Evolutionary conservation across 2,113 vertebrate genomes (phyloP).

Genomic region (Excalfactoria chinensis): DNA sequence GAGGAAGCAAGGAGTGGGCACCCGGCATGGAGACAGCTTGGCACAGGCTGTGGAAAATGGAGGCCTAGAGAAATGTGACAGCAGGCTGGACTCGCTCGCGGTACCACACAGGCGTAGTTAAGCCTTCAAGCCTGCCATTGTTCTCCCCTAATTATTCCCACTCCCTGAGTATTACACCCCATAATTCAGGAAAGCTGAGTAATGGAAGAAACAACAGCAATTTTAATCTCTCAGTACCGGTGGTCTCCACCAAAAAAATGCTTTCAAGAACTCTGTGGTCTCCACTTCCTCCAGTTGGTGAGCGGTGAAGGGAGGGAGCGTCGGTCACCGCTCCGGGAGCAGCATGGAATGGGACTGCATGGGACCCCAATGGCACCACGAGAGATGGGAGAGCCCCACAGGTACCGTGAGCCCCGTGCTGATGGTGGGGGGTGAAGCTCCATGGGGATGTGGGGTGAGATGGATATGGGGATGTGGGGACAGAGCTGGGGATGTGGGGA

Average conservation of each 20-base stretch:
- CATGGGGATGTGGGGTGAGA: rapidly evolving
- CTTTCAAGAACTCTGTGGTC: constrained; percentile 69
- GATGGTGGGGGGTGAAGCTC: too few relatives aligned
- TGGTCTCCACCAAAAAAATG: constrained; percentile 73
- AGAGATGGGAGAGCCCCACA: background rate
- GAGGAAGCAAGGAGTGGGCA: constrained; percentile 49
- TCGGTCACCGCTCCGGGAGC: background rate
- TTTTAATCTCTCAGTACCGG: constrained; percentile 75
- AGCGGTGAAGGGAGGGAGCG: constrained; percentile 52
- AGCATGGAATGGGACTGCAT: background rate
- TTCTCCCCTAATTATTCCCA: constrained; percentile 78
- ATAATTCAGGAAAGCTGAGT: constrained; percentile 80
- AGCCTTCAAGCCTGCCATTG: constrained; percentile 75
- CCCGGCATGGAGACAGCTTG: constrained; percentile 47
- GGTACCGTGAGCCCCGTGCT: background rate
- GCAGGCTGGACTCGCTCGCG: constrained; percentile 55
- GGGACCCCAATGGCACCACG: background rate
- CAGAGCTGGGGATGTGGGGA: too few relatives aligned
- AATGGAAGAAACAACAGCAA: constrained; percentile 80
- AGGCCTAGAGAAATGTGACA: constrained; percentile 62
- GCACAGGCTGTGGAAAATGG: constrained; percentile 56
- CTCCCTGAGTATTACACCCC: constrained; percentile 77
- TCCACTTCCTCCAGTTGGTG: constrained; percentile 53
- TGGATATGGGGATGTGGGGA: background rate
- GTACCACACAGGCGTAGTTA: constrained; percentile 55